These are phyloP conservation scores for Riparia riparia DNA, from an alignment of 2,113 vertebrate genomes.

Conservation along the genomic window DNA sequence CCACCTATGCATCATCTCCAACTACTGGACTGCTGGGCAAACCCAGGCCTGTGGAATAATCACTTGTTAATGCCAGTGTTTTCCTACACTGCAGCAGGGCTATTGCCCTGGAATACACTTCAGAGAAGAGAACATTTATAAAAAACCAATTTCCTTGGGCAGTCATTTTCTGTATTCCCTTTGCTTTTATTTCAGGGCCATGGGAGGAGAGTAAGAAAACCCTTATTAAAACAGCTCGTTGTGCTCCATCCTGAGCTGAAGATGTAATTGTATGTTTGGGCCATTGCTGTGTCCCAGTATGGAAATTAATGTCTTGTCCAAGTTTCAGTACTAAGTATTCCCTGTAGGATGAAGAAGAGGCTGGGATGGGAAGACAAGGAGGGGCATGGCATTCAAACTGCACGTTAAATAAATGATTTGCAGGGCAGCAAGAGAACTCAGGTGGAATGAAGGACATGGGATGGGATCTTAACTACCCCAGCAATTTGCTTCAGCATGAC, in stretches of 20 bases:
- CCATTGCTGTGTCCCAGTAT: neutral
- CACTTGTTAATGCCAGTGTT: neutral
- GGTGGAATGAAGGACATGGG: neutral
- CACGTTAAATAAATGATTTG: neutral
- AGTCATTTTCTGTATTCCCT: slow-evolving; percentile 31
- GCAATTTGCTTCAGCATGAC: neutral
- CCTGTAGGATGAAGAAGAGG: neutral
- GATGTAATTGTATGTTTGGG: slow-evolving; percentile 30
- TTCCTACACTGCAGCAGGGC: slow-evolving; percentile 11
- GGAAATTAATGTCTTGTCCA: slow-evolving; percentile 7
- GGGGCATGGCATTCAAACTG: neutral
- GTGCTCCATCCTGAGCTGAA: slow-evolving; percentile 25
- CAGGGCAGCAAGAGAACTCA: neutral
- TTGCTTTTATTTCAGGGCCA: slow-evolving; percentile 34
- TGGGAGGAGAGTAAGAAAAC: slow-evolving; percentile 40
- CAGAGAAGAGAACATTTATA: slow-evolving; percentile 40
- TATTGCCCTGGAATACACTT: slow-evolving; percentile 11
- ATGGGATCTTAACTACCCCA: neutral
- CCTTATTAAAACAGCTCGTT: slow-evolving; percentile 37
- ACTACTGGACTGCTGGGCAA: neutral
- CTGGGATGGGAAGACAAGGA: neutral
- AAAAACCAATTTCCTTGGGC: slow-evolving; percentile 44
- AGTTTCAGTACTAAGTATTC: neutral
- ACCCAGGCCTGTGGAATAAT: neutral
- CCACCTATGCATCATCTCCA: neutral